phyloP scores from a whole-genome alignment of 2,888 invertebrate species.

The Lepidochrysops patricia region DNA sequence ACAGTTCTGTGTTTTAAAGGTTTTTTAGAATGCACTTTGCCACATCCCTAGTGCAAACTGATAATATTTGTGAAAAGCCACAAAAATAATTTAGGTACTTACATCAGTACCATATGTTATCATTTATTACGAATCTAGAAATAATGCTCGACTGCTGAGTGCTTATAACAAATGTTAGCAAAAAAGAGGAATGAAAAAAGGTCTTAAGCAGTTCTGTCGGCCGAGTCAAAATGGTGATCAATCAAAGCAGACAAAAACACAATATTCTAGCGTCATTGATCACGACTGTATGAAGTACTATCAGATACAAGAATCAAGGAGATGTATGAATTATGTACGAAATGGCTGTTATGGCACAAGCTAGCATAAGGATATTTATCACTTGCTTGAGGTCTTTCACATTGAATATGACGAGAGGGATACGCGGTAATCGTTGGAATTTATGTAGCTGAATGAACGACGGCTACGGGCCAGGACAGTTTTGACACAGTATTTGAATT shows the following conservation, averaged over 20 bases:
- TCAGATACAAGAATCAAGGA: constrained; percentile 8
- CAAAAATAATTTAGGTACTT: background rate
- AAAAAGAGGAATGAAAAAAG: background rate
- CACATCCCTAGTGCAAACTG: too few species aligned
- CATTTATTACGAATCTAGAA: background rate
- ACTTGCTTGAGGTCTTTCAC: background rate
- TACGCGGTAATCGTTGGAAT: background rate
- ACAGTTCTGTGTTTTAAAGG: too few species aligned
- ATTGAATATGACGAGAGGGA: background rate
- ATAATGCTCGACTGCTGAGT: background rate
- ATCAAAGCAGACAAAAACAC: constrained; percentile 12
- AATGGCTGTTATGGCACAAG: background rate
- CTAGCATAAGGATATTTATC: background rate
- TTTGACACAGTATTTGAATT: too few species aligned
- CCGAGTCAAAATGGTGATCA: constrained; percentile 9
- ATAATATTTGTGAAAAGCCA: too few species aligned
- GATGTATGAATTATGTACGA: constrained; percentile 11
- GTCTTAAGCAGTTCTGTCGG: constrained; percentile 5
- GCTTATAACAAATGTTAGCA: background rate
- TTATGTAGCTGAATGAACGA: too few species aligned
- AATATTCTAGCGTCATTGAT: constrained; percentile 9
- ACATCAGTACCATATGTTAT: background rate
- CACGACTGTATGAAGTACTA: background rate
- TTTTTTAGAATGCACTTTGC: too few species aligned
- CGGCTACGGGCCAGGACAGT: too few species aligned